Percentiles rank a stretch among this genome's conserved stretches.
phyloP scores from a whole-genome alignment of 2,888 invertebrate genomes.

The Andrena trimmerana region DNA sequence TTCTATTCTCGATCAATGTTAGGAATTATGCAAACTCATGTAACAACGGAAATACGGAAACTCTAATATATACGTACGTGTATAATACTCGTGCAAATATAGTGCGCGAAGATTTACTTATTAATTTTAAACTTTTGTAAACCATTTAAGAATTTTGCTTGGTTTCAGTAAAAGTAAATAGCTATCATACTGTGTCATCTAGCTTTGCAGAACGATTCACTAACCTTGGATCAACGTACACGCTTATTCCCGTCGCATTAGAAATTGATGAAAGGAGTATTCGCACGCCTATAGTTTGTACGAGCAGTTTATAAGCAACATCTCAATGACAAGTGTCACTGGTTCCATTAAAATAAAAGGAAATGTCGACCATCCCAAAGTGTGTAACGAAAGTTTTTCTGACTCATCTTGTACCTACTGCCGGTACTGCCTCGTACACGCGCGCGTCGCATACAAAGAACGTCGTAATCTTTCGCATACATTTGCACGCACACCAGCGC shows the following conservation, averaged over 20 bases:
- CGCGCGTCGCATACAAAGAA: constrained; percentile 27
- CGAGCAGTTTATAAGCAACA: background rate
- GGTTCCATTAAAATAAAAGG: constrained; percentile 18
- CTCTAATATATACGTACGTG: too few species aligned
- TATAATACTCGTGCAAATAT: too few species aligned
- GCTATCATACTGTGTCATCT: background rate
- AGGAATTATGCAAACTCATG: background rate
- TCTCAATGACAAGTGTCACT: background rate
- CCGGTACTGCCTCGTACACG: constrained; percentile 62
- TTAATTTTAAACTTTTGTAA: background rate
- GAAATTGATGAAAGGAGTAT: background rate
- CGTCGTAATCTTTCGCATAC: constrained; percentile 38
- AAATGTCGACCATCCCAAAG: constrained; percentile 46
- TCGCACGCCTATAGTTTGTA: background rate
- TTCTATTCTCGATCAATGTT: background rate
- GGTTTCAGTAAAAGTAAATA: background rate
- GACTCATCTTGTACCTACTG: constrained; percentile 67
- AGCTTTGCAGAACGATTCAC: background rate
- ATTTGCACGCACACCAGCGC: constrained; percentile 37
- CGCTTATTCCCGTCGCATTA: background rate
- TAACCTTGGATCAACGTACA: background rate
- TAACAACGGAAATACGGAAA: background rate
- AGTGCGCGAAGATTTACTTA: background rate
- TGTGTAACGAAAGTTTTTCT: constrained; percentile 58
- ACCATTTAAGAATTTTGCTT: background rate